Evolutionary conservation across 2,888 invertebrate genomes (phyloP).

Genomic region (Netelia fuscicornis): DNA sequence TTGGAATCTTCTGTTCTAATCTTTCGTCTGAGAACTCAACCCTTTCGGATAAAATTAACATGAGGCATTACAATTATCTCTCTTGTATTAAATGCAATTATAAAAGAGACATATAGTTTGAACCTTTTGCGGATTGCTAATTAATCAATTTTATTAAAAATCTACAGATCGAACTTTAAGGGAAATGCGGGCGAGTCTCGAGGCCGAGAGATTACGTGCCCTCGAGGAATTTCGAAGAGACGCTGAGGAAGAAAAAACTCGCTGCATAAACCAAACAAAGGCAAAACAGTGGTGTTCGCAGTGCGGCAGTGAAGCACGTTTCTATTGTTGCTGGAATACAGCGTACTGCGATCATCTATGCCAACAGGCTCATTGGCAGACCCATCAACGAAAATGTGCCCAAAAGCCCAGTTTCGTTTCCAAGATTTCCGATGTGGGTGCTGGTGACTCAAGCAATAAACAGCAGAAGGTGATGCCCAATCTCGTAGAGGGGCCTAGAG

Average conservation of each 20-base stretch:
- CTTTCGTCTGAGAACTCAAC: too few species aligned
- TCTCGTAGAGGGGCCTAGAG: slow-evolving; percentile 71
- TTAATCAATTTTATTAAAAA: neutral
- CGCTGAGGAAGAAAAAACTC: slow-evolving; percentile 89
- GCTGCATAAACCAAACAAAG: slow-evolving; percentile 92
- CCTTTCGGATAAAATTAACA: too few species aligned
- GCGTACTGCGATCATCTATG: slow-evolving; percentile 96
- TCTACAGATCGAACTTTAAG: slow-evolving; percentile 88
- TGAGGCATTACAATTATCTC: too few species aligned
- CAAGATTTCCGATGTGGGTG: slow-evolving; percentile 61
- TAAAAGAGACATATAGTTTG: neutral
- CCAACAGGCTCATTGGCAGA: slow-evolving; percentile 94
- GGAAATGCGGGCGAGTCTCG: slow-evolving; percentile 90
- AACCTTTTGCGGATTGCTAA: neutral
- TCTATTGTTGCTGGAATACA: slow-evolving; percentile 99
- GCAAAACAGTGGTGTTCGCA: slow-evolving; percentile 96
- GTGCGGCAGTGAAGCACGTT: slow-evolving; percentile 95
- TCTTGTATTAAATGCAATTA: slow-evolving; percentile 71
- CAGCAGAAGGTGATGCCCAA: slow-evolving; percentile 70
- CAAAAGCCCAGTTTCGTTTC: slow-evolving; percentile 79
- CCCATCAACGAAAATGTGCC: slow-evolving; percentile 89
- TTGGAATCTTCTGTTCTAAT: too few species aligned
- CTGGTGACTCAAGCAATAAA: slow-evolving; percentile 35
- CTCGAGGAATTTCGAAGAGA: slow-evolving; percentile 89
- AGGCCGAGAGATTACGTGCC: slow-evolving; percentile 89